Base-by-base conservation (phyloP, 2,113 vertebrate genomes). In the Callocephalon fimbriatum region DNA sequence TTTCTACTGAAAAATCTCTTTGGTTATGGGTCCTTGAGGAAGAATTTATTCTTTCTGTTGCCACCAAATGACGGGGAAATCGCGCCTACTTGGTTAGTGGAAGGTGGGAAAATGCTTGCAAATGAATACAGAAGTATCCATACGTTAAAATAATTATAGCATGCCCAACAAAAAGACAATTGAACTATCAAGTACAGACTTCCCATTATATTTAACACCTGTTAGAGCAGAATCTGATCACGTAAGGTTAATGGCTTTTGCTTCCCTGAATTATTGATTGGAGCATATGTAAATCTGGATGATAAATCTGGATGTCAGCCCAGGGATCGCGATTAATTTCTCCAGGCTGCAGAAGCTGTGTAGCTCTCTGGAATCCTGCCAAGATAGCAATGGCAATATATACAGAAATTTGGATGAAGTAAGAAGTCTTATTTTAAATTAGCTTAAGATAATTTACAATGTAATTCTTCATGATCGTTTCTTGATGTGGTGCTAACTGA, bases 1-100 rank as follows among this genome's bases (percentile, higher is more conserved):
- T 92, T 98, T 97, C 76, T 53, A 88, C 27, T 35, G 37, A 96
- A 94, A 92, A 88, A 56, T 82, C 19, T 82, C 22, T 80, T 89
- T 86, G 81, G 48, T 79, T 76, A 44, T 80, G 80, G 23, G 71
- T 44, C 45, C 61, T 85, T 44, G 56, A 81, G 45, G 80, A 89
- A 85, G 54, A 76, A 47, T 50, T 50, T 90, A n/a, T 47, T 79
- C 17, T 86, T 80, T 61, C 47, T 81, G 5, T 74, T 80, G 35
- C 31, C 37, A 68, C 44, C 6, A 59, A 65, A 15, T 31, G 31
- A 78, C 19, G 37, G 31, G 61, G 47, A 79, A 83, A 73, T 71
- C 25, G 48, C 0, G 0, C 12, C 51, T 66, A 50, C 0, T 0
- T 27, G 51, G 29, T 59, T 12, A 53, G 35, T 67, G 40, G n/a